Evolutionary conservation across 2,888 invertebrate genomes (phyloP).

Genomic region (Phlogophora meticulosa): DNA sequence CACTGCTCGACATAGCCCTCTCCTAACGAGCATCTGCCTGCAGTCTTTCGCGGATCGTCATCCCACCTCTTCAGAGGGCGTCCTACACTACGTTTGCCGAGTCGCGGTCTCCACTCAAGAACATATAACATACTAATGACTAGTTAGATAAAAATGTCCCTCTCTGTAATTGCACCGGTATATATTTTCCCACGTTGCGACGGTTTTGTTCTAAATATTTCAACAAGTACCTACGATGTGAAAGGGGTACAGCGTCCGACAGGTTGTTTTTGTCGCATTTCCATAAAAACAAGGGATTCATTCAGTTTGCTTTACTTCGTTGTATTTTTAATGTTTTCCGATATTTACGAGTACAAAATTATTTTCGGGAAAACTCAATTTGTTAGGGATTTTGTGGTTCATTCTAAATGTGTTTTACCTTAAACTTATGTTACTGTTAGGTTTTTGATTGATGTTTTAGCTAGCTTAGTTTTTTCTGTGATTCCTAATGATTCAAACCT

Average conservation of each 20-base stretch:
- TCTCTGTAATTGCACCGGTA: not conserved
- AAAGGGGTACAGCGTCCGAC: conserved; percentile 2
- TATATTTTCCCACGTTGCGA: not conserved
- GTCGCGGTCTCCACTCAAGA: not conserved
- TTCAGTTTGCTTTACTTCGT: not conserved
- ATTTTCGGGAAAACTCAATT: not conserved
- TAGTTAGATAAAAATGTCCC: not conserved
- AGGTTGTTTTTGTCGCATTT: conserved; percentile 14
- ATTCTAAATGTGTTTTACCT: not conserved
- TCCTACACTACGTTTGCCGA: no score
- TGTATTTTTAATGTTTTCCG: conserved; percentile 18
- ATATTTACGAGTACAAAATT: conserved; percentile 10
- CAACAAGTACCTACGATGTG: not conserved
- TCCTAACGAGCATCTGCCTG: no score
- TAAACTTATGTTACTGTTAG: no score
- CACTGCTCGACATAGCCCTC: no score
- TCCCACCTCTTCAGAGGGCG: no score
- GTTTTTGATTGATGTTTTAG: no score
- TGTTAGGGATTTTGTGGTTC: not conserved
- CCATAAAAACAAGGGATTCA: conserved; percentile 25
- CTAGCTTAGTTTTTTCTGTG: no score
- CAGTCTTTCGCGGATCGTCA: no score
- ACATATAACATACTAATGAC: not conserved
- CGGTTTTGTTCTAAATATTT: conserved; percentile 19
- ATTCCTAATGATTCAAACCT: no score